Conservation (phyloP, 2,888 invertebrate genomes). For the Pelosia muscerda region DNA sequence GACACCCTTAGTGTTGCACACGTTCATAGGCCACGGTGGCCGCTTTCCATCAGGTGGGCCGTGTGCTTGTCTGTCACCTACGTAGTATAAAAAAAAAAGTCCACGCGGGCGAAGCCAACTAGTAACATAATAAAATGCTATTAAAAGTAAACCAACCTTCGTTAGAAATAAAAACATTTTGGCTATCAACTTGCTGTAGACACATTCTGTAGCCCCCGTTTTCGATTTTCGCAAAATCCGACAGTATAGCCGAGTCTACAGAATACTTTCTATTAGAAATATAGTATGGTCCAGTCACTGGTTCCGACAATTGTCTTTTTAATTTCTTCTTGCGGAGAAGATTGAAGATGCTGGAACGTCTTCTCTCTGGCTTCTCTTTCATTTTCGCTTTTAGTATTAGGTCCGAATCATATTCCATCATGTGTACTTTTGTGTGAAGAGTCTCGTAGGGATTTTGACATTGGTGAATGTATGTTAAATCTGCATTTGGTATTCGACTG, state of each 20-base stretch:
- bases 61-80: no score
- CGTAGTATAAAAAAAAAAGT: no score
- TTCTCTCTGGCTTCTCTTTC: conserved; percentile 66
- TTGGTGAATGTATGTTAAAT: background rate
- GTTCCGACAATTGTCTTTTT: conserved; percentile 72
- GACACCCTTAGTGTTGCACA: no score
- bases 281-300: conserved; percentile 52
- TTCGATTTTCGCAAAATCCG: conserved; percentile 62
- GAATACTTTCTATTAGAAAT: conserved; percentile 69
- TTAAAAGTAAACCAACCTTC: conserved; percentile 61
- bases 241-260: conserved; percentile 73
- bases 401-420: conserved; percentile 66
- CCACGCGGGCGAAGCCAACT: no score
- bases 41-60: no score
- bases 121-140: no score
- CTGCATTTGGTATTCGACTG: background rate
- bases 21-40: no score
- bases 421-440: background rate
- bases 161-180: conserved; percentile 54
- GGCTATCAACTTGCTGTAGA: conserved; percentile 51
- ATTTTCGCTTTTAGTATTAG: conserved; percentile 58
- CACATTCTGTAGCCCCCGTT: conserved; percentile 56
- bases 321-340: conserved; percentile 74
- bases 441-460: background rate
- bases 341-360: conserved; percentile 77